These are phyloP conservation scores for Cladopsammia gracilis DNA, from an alignment of 64 coral and sea anemone species.

Conservation along the genomic window DNA sequence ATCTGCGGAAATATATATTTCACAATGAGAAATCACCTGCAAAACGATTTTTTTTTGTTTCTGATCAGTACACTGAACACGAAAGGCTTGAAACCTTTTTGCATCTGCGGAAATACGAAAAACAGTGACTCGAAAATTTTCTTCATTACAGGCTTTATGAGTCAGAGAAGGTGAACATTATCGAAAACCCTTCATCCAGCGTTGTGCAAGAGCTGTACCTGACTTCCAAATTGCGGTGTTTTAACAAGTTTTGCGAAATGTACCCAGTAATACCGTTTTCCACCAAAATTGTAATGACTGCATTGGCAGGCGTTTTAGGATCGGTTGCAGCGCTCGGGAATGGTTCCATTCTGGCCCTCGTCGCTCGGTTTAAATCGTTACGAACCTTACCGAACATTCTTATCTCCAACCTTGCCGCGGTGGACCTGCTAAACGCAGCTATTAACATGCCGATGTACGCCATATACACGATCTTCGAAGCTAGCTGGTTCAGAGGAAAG, in stretches of 20 bases:
- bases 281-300: background rate
- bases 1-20: too few relatives aligned
- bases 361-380: constrained; percentile 7
- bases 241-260: background rate
- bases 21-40: too few relatives aligned
- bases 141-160: too few relatives aligned
- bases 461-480: background rate
- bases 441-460: background rate
- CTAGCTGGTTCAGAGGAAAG: background rate
- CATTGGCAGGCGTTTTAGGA: background rate
- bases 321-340: background rate
- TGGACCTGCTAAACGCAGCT: background rate
- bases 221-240: too few relatives aligned
- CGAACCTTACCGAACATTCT: constrained; percentile 13
- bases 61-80: too few relatives aligned
- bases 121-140: too few relatives aligned
- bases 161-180: too few relatives aligned
- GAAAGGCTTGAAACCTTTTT: too few relatives aligned
- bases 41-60: too few relatives aligned
- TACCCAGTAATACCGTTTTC: background rate
- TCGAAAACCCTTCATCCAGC: too few relatives aligned
- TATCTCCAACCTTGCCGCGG: background rate
- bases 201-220: too few relatives aligned
- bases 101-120: too few relatives aligned
- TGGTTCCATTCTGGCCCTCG: background rate